Evolutionary conservation across 2,888 invertebrate species (phyloP).

Genomic region (Oligia latruncula): DNA sequence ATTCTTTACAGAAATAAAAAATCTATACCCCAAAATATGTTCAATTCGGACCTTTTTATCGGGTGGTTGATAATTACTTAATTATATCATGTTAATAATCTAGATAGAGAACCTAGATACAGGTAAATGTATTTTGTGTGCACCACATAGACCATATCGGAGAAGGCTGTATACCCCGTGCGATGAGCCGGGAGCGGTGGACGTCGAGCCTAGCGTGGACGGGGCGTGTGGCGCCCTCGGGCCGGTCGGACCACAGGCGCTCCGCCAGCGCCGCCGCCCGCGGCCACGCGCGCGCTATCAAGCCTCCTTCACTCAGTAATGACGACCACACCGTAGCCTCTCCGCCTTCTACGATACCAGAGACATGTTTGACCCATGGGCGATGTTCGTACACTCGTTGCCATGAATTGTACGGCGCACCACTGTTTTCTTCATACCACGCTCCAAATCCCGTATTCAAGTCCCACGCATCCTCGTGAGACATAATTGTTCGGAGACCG

Average conservation of each 20-base stretch:
- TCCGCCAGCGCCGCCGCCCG: slow-evolving; percentile 95
- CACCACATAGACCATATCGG: slow-evolving; percentile 94
- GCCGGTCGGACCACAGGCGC: slow-evolving; percentile 92
- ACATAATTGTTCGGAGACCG: slow-evolving; percentile 93
- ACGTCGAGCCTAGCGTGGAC: slow-evolving; percentile 92
- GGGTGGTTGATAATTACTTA: background rate
- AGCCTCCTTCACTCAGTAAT: slow-evolving; percentile 91
- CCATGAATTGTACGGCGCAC: slow-evolving; percentile 95
- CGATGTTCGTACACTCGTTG: slow-evolving; percentile 95
- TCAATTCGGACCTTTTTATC: background rate
- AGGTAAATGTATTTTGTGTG: slow-evolving; percentile 92
- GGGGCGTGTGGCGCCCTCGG: slow-evolving; percentile 84
- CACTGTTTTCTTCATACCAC: slow-evolving; percentile 94
- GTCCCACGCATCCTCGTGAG: slow-evolving; percentile 96
- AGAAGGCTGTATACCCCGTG: slow-evolving; percentile 91
- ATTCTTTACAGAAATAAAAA: background rate
- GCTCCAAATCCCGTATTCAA: slow-evolving; percentile 95
- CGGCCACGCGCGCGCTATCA: slow-evolving; percentile 95
- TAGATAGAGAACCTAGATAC: slow-evolving; percentile 76
- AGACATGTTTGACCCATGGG: slow-evolving; percentile 88
- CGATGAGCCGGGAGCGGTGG: slow-evolving; percentile 91
- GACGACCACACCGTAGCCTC: slow-evolving; percentile 96
- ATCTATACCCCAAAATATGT: background rate
- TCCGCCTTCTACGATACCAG: slow-evolving; percentile 91
- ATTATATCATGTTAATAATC: background rate